Evolutionary conservation across 2,797 vertebrate species (phyloP), one percentile per base, ranked within the genome.

Genomic region (Amblyopsis hoosieri): DNA sequence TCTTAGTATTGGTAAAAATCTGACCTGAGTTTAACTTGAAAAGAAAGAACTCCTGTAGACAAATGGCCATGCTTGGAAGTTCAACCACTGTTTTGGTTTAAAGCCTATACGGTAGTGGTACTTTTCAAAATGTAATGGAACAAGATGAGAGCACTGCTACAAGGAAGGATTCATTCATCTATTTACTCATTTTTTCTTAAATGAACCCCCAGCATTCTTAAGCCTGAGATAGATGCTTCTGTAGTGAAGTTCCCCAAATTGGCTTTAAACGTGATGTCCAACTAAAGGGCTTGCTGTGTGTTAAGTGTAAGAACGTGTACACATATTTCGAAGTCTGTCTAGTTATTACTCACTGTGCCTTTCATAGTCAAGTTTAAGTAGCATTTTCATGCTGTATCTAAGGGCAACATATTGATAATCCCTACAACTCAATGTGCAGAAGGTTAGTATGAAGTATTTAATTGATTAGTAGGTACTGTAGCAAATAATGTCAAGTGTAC

Each of bases 271-370:
- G 15, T 68, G 67, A 66, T 79, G 61, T 72, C 71, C 9, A 73
- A 75, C 42, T 45, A 76, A 85, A 84, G 80, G 81, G 76, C 85
- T 83, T 62, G 80, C 69, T 81, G 61, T 84, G 69, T 78, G 65
- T 83, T 78, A 71, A 72, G 64, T 60, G 59, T 74, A 62, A 51
- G 76, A 76, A 78, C 15, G 46, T 76, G 54, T 76, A 49, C 17
- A 29, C n/a, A 4, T 63, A 59, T 75, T 13, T 70, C 53, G 52
- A 68, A 51, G 48, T 74, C 75, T 69, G 62, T 80, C 11, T 59
- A 68, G 42, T 55, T 51, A 59, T 54, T 47, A 76, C 50, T 88
- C 78, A 78, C 75, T 71, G 86, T 91, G 88, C 86, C 87, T 90
- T 90, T 81, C 84, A 86, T 85, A 66, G 61, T 79, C 60, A 79